Base-by-base conservation (phyloP, 2,797 vertebrate species). In the Echiichthys vipera region DNA sequence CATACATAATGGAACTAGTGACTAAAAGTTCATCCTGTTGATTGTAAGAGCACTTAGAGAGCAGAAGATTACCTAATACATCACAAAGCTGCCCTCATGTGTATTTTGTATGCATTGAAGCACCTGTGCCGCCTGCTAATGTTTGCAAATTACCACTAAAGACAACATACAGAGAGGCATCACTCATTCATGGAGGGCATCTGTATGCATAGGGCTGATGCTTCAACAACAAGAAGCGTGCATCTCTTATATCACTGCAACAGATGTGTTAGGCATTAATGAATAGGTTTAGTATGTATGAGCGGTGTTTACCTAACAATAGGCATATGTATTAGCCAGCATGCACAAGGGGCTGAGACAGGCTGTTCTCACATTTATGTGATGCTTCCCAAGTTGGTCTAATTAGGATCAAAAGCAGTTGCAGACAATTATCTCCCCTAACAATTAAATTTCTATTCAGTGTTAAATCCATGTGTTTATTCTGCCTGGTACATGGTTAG, bases 141-240 rank as follows among this genome's bases (percentile, higher is more conserved):
- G 76, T 81, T 81, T 87, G 32, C 69, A 87, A 83, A 90, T 91
- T 3, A 79, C 58, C 54, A 29, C 57, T 36, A 45, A 51, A 57
- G 61, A 71, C 69, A 37, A 20, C 65, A 72, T 45, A 42, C 49
- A 59, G 34, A 0, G 0, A 57, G 17, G 25, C 61, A 64, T 71
- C 54, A 10, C 70, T 80, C 59, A 79, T 68, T 75, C 32, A 79
- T 42, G 9, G 1, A 29, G 59, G 7, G 56, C 77, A 81, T 78
- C 77, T 78, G 78, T 55, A 64, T 45, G 61, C 49, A 42, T 32
- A 3, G 3, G 47, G 27, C 53, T 24, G 34, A 45, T n/a, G 50
- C 57, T 30, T 65, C 53, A 18, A 10, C 53, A 18, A 10, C 4
- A 24, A 42, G 57, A 39, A 24, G 50, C 12, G 2, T 2, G 25